phyloP scores from a whole-genome alignment of 1,140 invertebrate species.

The Pseudachorutes palmiensis region DNA sequence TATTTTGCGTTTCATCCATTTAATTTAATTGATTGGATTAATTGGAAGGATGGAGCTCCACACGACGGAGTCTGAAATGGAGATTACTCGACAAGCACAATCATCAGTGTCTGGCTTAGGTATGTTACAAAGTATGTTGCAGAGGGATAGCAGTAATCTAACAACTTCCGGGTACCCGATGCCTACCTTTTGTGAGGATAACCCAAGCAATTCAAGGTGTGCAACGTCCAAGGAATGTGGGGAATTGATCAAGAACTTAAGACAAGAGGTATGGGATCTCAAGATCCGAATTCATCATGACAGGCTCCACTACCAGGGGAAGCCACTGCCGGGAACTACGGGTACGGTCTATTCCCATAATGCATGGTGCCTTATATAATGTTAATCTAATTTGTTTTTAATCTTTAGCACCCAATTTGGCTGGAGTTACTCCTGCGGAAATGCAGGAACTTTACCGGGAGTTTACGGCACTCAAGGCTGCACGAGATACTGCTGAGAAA shows the following conservation, averaged over 20 bases:
- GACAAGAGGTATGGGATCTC: slow-evolving; percentile 33
- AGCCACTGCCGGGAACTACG: too few relatives aligned
- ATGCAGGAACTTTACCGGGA: neutral
- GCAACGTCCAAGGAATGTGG: slow-evolving; percentile 31
- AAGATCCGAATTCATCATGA: slow-evolving; percentile 26
- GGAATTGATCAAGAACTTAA: slow-evolving; percentile 25
- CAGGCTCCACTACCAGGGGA: too few relatives aligned
- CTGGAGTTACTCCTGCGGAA: too few relatives aligned
- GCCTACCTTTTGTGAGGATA: neutral
- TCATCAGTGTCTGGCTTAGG: neutral
- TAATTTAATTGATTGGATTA: too few relatives aligned
- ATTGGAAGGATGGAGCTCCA: slow-evolving; percentile 2
- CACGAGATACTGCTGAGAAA: neutral
- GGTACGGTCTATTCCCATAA: too few relatives aligned
- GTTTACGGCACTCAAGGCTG: neutral
- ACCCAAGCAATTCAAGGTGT: slow-evolving; percentile 1
- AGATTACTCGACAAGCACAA: neutral
- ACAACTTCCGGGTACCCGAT: neutral
- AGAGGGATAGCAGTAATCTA: neutral
- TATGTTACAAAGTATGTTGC: neutral
- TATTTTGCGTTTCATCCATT: too few relatives aligned
- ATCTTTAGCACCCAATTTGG: too few relatives aligned
- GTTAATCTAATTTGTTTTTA: too few relatives aligned
- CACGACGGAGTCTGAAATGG: neutral
- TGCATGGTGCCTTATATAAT: neutral